Evolutionary conservation across 2,888 invertebrate genomes (phyloP), one percentile per base, ranked within the genome.

Genomic region (Acrobasis consociella): DNA sequence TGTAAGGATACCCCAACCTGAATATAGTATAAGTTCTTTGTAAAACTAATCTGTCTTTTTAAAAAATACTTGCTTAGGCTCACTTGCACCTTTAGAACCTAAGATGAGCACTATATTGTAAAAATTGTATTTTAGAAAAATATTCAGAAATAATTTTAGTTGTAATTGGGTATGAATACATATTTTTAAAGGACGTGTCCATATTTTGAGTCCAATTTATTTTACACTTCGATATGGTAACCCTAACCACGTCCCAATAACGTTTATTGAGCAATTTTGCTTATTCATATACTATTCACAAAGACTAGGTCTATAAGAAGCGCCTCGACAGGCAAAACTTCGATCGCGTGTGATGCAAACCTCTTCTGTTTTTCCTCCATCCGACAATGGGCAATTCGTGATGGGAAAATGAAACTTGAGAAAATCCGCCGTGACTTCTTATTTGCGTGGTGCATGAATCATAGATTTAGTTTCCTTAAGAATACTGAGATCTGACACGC

Each of bases 331-430:
- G 53, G 53, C n/a, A 22, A 15, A 58, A 58, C 46, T 49, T 0
- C 10, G 39, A 49, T 16, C 15, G 49, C n/a, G 37, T 17, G 38
- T 17, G 38, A 38, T 22, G 9, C 31, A 16, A 8, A 42, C n/a
- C 9, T 22, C 0, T 50, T 51, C 2, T 13, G 16, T 55, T 42
- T 61, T 53, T 46, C 61, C 55, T 49, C 37, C 55, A 46, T 8
- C 49, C 38, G 22, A 66, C 66, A 69, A 64, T 67, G 65, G 64
- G 16, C 64, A 63, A 63, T 52, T 61, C 64, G 58, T 52, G 58
- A 60, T 66, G 67, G 63, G 64, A 69, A 66, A 67, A 67, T 64
- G 65, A 64, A 66, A 67, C 65, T 65, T 61, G 53, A 49, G 64
- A 63, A 64, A 67, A 64, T 64, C 46, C 49, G 53, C 49, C 63